These are phyloP conservation scores for Thunnus maccoyii DNA, from an alignment of 2,113 vertebrate species.

Conservation along the genomic window DNA sequence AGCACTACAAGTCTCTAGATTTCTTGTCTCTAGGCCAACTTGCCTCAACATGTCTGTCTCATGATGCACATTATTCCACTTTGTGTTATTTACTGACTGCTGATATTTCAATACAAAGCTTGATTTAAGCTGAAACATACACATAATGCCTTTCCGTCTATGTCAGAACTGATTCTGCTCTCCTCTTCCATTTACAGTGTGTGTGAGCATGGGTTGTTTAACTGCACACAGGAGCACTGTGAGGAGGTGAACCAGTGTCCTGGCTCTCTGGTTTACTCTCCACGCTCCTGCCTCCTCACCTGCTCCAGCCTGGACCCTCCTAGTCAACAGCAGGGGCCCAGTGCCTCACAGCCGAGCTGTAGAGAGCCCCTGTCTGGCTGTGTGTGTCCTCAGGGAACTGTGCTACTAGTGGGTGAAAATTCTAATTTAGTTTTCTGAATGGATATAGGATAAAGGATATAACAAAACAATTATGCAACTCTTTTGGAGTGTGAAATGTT, in stretches of 20 bases:
- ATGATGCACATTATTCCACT: background rate
- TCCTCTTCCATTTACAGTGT: constrained; percentile 70
- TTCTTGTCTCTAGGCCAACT: background rate
- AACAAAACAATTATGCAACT: background rate
- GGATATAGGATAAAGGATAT: too few species aligned
- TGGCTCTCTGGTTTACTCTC: constrained; percentile 82
- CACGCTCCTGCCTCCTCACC: constrained; percentile 88
- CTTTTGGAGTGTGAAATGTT: background rate
- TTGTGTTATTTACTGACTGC: background rate
- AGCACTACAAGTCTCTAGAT: background rate
- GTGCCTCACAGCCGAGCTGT: constrained; percentile 73
- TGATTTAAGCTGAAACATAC: background rate
- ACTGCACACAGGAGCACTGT: constrained; percentile 84
- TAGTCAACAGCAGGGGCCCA: constrained; percentile 55
- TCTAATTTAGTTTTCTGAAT: background rate
- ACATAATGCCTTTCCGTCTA: background rate
- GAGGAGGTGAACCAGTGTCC: constrained; percentile 84
- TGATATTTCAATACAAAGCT: background rate
- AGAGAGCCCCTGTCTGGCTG: constrained; percentile 84
- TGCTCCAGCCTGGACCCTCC: constrained; percentile 83
- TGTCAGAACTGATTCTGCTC: background rate
- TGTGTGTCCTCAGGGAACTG: constrained; percentile 87
- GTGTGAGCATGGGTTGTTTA: constrained; percentile 86
- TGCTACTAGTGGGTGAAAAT: constrained; percentile 86
- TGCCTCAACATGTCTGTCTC: background rate